Base-by-base conservation (phyloP, 2,113 vertebrate species). In the Cyprinodon tularosa region DNA sequence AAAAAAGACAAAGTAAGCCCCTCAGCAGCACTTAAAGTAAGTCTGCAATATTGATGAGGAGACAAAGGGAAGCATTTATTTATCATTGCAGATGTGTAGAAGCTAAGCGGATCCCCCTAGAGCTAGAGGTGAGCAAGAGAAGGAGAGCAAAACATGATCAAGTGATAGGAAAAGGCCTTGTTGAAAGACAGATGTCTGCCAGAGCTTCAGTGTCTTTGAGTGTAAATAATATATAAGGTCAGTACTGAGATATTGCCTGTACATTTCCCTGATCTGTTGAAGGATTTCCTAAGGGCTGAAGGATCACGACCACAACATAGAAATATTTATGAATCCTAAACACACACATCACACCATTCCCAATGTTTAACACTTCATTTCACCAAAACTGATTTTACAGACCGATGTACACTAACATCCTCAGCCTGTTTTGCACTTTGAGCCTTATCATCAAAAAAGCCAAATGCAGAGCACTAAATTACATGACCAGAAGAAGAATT, bases 11-110 rank as follows among this genome's bases (percentile, higher is more conserved):
- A 85, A 93, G 62, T 90, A 86, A 93, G 74, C 95, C 95, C 95
- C 95, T 96, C 89, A 94, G 95, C 94, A 90, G 94, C 94, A 93
- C 95, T 97, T 96, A 95, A 86, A 91, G 94, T 92, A 92, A 91
- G 44, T 36, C 90, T 97, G 89, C 94, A 97, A 97, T 96, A 97
- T 98, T 98, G 95, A 98, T 96, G 90, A 90, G 65, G 74, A 94
- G 67, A 87, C 88, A 91, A 94, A 94, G 94, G 92, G 94, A 95
- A 96, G 96, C 95, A 96, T 96, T 96, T 96, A 96, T 96, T 95
- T 95, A 94, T 94, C 93, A 89, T 83, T 10, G 15, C 84, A 84
- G 90, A 86, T 86, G 84, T 74, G 85, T 77, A 81, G 80, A 80
- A 80, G 78, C 78, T 72, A 71, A 84, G 79, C 22, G 2, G 72